Evolutionary conservation across 2,113 vertebrate species (phyloP), one percentile per base, ranked within the genome.

Genomic region (Dasyprocta punctata): DNA sequence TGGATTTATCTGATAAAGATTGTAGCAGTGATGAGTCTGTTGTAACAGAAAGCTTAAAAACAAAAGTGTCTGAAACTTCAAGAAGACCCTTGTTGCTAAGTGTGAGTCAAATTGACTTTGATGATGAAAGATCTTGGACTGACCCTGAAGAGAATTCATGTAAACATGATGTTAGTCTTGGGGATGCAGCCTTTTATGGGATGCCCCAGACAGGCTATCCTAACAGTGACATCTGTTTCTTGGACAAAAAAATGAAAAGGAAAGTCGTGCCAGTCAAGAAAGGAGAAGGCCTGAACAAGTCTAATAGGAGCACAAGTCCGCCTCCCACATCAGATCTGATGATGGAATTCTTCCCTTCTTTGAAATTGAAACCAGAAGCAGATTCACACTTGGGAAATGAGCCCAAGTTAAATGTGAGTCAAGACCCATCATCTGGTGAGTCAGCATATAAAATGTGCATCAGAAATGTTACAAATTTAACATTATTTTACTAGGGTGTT

Each of bases 81-180:
- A 95, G 91, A 97, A 98, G 67, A 12, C 1, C 54, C 58, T 90
- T 6, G 0, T 81, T 61, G 87, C 3, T 87, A 67, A 96, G 92
- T 12, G 83, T 75, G 54, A 98, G 56, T 86, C 92, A 95, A n/a
- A 96, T 99, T 16, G 99, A 99, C 84, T 99, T 99, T 98, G 99
- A 99, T 56, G 99, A 99, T 90, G 99, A 99, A 82, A 99, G 99
- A 98, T 99, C 99, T 0, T 99, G 99, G 99, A 99, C 99, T 16
- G 99, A 99, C 94, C 97, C 99, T 47, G 99, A 99, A 61, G 99
- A 99, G 89, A 97, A 98, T 91, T 98, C 92, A 12, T 89, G 95
- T 95, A 96, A 92, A 26, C 78, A 96, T 92, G 96, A 97, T 80
- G 67, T 24, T 89, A 89, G 97, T 78, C 96, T 96, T 97, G 91